These are phyloP conservation scores for Machimus atricapillus DNA, from an alignment of 2,888 invertebrate species.

Conservation along the genomic window DNA sequence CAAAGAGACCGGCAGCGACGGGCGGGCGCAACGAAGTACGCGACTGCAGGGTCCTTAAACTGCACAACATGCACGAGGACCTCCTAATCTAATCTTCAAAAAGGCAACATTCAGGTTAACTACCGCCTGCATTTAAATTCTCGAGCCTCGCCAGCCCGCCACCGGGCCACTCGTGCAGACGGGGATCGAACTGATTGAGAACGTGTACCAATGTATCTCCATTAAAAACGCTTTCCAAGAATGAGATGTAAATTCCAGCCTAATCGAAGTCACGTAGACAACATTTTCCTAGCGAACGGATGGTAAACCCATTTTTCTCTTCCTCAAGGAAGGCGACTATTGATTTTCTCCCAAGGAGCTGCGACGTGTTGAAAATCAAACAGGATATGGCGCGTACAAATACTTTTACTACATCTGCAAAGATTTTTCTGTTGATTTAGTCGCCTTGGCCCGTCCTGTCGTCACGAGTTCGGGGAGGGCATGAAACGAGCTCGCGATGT, in stretches of 20 bases:
- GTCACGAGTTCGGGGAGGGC: background rate
- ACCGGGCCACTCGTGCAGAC: slow-evolving; percentile 25
- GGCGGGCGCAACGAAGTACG: background rate
- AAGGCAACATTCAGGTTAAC: background rate
- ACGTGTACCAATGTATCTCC: slow-evolving; percentile 37
- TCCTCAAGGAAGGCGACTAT: slow-evolving; percentile 7
- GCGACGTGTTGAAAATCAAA: slow-evolving; percentile 36
- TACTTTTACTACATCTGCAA: slow-evolving; percentile 36
- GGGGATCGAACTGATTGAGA: slow-evolving; percentile 33
- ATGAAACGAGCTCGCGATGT: background rate
- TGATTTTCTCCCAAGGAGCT: slow-evolving; percentile 16
- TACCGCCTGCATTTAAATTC: slow-evolving; percentile 8
- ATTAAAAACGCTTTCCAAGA: slow-evolving; percentile 36
- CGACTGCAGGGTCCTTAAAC: slow-evolving; percentile 1
- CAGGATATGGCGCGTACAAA: slow-evolving; percentile 25
- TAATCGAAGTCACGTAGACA: slow-evolving; percentile 39
- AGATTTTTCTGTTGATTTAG: slow-evolving; percentile 34
- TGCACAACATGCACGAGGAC: background rate
- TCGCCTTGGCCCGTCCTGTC: background rate
- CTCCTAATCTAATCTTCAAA: background rate
- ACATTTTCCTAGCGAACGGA: slow-evolving; percentile 38
- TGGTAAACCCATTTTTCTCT: slow-evolving; percentile 30
- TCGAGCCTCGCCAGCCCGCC: background rate
- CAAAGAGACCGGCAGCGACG: background rate
- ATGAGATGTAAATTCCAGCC: slow-evolving; percentile 33